phyloP scores from a whole-genome alignment of 2,888 invertebrate species.

The Aspidiotus rigidus region DNA sequence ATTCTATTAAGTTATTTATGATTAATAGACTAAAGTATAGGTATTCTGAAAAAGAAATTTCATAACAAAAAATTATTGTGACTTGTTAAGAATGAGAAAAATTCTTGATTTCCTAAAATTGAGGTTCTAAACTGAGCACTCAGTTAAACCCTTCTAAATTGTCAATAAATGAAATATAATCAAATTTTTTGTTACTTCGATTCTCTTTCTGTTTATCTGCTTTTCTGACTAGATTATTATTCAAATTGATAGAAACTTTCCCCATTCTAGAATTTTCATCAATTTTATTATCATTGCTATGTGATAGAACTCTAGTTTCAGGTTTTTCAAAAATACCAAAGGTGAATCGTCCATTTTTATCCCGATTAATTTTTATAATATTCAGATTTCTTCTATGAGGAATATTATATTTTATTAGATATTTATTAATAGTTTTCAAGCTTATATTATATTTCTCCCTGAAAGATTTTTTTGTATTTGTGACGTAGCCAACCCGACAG shows the following conservation, averaged over 20 bases:
- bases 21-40: not conserved
- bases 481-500: too few species aligned
- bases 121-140: slow-evolving; percentile 9
- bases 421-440: slow-evolving; percentile 11
- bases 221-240: slow-evolving; percentile 11
- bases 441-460: slow-evolving; percentile 20
- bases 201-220: slow-evolving; percentile 2
- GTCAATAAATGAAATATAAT: slow-evolving; percentile 15
- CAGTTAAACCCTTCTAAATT: slow-evolving; percentile 17
- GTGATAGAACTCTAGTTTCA: slow-evolving; percentile 18
- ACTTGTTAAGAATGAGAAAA: slow-evolving; percentile 10
- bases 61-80: slow-evolving; percentile 1
- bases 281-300: slow-evolving; percentile 19
- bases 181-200: slow-evolving; percentile 3
- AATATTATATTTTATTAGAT: slow-evolving; percentile 18
- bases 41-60: slow-evolving; percentile 10
- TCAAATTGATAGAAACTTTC: slow-evolving; percentile 11
- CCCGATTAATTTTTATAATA: slow-evolving; percentile 16
- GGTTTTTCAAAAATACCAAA: slow-evolving; percentile 16
- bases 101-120: slow-evolving; percentile 17
- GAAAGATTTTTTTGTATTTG: slow-evolving; percentile 19
- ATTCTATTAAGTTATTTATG: slow-evolving; percentile 16
- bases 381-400: slow-evolving; percentile 17
- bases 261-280: slow-evolving; percentile 5
- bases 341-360: slow-evolving; percentile 13